These are phyloP conservation scores for Marcusenius ussheri DNA, from an alignment of 2,113 vertebrate genomes.

Conservation along the genomic window DNA sequence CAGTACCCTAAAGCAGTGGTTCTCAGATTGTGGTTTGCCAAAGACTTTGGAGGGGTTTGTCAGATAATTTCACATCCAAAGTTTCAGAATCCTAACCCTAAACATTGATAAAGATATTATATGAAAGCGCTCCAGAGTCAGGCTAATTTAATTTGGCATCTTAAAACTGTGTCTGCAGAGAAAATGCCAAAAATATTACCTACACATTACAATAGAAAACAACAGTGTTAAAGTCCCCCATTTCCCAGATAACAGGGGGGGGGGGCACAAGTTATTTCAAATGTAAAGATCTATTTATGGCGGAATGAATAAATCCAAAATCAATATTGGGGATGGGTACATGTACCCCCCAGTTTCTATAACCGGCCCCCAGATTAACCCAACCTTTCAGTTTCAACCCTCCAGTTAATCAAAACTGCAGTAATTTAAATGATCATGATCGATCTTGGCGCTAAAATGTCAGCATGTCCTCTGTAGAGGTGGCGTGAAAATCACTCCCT, in stretches of 20 bases:
- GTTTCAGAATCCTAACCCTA: background rate
- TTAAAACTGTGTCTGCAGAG: background rate
- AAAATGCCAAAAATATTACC: background rate
- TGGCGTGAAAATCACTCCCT: background rate
- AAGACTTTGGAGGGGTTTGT: background rate
- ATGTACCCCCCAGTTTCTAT: background rate
- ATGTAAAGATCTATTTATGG: background rate
- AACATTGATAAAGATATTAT: background rate
- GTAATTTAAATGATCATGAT: background rate
- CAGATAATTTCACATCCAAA: background rate
- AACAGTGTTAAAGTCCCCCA: background rate
- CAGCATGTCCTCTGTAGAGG: background rate
- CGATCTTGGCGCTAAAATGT: background rate
- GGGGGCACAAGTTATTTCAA: background rate
- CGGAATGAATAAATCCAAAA: too few species aligned
- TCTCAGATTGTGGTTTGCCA: background rate
- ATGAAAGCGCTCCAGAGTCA: background rate
- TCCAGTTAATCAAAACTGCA: background rate
- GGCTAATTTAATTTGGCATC: background rate
- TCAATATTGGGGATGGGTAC: too few species aligned
- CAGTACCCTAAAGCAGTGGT: background rate
- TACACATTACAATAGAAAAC: background rate
- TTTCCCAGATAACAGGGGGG: background rate
- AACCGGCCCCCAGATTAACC: background rate
- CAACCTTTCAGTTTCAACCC: background rate